Evolutionary conservation across 2,113 vertebrate genomes (phyloP).

Genomic region (Rynchops niger): DNA sequence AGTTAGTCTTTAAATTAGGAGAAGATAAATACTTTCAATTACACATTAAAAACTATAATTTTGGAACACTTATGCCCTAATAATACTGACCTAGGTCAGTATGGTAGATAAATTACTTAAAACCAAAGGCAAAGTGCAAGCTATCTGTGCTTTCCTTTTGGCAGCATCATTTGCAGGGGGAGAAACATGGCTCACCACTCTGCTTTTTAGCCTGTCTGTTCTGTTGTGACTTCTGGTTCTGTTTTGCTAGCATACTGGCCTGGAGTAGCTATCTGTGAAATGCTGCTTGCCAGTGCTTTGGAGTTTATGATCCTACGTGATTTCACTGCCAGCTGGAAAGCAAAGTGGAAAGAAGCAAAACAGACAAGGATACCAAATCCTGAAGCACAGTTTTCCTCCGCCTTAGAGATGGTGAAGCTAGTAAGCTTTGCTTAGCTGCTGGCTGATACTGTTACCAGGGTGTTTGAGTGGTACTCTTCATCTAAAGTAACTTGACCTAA

Average conservation of each 20-base stretch:
- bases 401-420: constrained; percentile 17
- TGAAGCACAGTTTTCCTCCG: constrained; percentile 39
- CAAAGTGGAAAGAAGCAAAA: constrained; percentile 63
- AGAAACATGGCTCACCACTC: background rate
- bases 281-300: constrained; percentile 14
- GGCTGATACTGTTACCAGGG: background rate
- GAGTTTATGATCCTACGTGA: constrained; percentile 39
- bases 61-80: background rate
- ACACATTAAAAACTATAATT: background rate
- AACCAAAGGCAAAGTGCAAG: background rate
- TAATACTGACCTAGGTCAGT: background rate
- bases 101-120: background rate
- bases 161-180: background rate
- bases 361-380: constrained; percentile 8
- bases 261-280: constrained; percentile 11
- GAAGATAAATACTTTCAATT: background rate
- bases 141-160: background rate
- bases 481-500: background rate
- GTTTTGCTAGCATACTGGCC: background rate
- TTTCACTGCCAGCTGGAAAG: constrained; percentile 67
- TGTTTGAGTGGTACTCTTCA: background rate
- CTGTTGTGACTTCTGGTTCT: background rate
- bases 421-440: background rate
- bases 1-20: background rate
- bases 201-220: background rate